A percentile compares a stretch with the other conserved stretches of the same genome.
phyloP scores from a whole-genome alignment of 2,888 invertebrate species.

The Drosophila multiciliata region DNA sequence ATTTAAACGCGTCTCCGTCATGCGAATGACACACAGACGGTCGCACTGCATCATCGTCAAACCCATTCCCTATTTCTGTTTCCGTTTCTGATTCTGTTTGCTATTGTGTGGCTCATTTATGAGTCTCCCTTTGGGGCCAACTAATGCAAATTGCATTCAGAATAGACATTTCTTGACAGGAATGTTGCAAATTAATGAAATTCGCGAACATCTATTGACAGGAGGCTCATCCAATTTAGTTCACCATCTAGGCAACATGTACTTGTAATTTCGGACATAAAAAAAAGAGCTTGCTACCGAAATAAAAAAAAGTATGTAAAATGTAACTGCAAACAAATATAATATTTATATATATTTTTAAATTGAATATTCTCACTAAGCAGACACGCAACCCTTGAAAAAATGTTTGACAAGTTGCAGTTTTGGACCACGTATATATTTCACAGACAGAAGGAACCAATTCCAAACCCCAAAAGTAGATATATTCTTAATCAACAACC shows the following conservation, averaged over 20 bases:
- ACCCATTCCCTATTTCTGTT: slow-evolving; percentile 17
- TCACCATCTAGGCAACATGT: background rate
- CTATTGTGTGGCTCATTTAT: slow-evolving; percentile 14
- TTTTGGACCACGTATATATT: no score
- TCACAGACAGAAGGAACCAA: no score
- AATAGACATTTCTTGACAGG: slow-evolving; percentile 26
- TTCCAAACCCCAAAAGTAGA: no score
- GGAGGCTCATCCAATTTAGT: slow-evolving; percentile 14
- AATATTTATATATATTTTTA: no score
- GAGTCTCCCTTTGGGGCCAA: slow-evolving; percentile 19
- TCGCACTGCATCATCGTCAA: slow-evolving; percentile 73
- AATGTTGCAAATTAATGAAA: slow-evolving; percentile 60
- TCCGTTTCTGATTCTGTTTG: slow-evolving; percentile 13
- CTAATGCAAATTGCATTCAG: slow-evolving; percentile 44
- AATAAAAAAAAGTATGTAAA: background rate
- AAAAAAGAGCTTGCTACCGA: background rate
- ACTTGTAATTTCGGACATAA: background rate
- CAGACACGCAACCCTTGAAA: no score
- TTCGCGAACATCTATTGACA: slow-evolving; percentile 65
- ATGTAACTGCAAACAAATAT: background rate
- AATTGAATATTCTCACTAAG: no score
- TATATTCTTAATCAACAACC: no score
- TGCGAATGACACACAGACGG: slow-evolving; percentile 58
- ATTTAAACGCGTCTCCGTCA: slow-evolving; percentile 73
- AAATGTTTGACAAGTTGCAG: no score